Evolutionary conservation across 1,140 invertebrate species (phyloP).

Genomic region (Yoshiicerus persimilis): DNA sequence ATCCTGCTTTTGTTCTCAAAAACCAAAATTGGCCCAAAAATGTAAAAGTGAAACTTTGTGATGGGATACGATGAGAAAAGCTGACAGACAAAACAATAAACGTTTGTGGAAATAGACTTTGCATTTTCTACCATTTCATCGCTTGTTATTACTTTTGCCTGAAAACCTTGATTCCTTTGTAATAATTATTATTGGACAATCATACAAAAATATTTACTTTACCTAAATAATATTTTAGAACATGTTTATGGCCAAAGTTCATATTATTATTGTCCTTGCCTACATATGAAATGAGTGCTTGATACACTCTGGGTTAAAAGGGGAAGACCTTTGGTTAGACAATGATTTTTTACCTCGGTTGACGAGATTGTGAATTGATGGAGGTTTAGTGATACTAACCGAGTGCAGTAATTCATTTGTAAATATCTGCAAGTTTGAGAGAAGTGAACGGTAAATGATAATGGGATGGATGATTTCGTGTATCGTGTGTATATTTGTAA

Average conservation of each 20-base stretch:
- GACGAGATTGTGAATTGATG: background rate
- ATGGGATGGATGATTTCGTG: background rate
- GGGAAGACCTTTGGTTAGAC: background rate
- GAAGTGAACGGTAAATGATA: background rate
- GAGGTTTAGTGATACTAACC: background rate
- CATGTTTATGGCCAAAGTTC: too few relatives aligned
- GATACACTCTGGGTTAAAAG: background rate
- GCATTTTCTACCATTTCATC: too few relatives aligned
- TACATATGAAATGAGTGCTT: background rate
- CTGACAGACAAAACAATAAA: background rate
- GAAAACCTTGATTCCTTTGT: too few relatives aligned
- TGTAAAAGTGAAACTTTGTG: background rate
- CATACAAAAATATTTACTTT: too few relatives aligned
- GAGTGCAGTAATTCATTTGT: background rate
- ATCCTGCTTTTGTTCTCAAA: background rate
- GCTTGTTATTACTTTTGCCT: too few relatives aligned
- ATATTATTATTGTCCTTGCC: too few relatives aligned
- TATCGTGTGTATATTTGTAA: background rate
- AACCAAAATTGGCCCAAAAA: background rate
- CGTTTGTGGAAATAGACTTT: background rate
- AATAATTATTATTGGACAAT: too few relatives aligned
- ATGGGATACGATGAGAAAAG: background rate
- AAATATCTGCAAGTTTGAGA: background rate
- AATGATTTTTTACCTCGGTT: background rate
- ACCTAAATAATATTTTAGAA: too few relatives aligned